Evolutionary conservation across 2,888 invertebrate species (phyloP).

Genomic region (Drosophila parthenogenetica): DNA sequence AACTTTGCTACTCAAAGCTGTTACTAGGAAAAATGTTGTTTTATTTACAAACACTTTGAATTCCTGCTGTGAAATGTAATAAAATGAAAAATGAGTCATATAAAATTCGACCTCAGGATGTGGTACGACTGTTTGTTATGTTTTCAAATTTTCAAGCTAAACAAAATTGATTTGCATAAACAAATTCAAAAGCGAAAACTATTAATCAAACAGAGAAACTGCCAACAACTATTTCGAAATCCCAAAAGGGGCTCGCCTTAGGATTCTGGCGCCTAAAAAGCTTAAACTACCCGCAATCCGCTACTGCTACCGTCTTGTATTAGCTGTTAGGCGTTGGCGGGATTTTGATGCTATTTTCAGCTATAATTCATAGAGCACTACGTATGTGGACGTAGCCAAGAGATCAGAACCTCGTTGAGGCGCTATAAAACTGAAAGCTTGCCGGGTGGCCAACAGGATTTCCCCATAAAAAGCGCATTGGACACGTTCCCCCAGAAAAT

Average conservation of each 20-base stretch:
- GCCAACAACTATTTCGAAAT: not conserved
- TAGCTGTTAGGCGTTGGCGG: slow-evolving; percentile 40
- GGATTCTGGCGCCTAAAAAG: slow-evolving; percentile 12
- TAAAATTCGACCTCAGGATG: slow-evolving; percentile 4
- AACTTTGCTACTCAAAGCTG: not conserved
- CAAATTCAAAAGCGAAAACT: not conserved
- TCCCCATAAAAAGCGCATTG: slow-evolving; percentile 75
- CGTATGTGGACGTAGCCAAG: slow-evolving; percentile 25
- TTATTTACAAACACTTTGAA: slow-evolving; percentile 16
- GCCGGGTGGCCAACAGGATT: slow-evolving; percentile 76
- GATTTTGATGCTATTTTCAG: slow-evolving; percentile 49
- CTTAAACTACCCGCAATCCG: slow-evolving; percentile 39
- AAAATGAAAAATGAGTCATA: slow-evolving; percentile 12
- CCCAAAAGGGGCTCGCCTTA: not conserved
- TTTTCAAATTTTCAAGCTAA: not conserved
- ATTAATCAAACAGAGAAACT: not conserved
- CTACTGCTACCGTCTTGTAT: slow-evolving; percentile 22
- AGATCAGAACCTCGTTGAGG: slow-evolving; percentile 54
- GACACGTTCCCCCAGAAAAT: slow-evolving; percentile 31
- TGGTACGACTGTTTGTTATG: not conserved
- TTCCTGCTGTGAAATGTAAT: slow-evolving; percentile 7
- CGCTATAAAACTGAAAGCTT: slow-evolving; percentile 69
- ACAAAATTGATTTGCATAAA: slow-evolving; percentile 1
- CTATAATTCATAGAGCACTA: slow-evolving; percentile 22
- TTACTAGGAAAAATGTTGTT: not conserved